phyloP scores from a whole-genome alignment of 2,888 invertebrate genomes.

The Sarcophaga rosellei region DNA sequence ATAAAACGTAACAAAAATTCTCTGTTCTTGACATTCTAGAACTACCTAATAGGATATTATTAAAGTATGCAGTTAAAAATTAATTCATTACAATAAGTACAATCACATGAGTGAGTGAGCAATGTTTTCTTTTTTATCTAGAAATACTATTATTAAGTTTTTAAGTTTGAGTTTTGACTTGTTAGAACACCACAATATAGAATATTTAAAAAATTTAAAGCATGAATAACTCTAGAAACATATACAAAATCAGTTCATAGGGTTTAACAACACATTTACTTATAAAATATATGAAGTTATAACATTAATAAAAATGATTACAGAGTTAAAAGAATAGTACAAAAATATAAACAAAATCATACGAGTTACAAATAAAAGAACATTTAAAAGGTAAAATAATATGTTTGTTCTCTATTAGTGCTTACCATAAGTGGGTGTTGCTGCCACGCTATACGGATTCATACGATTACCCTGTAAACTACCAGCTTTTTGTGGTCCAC shows the following conservation, averaged over 20 bases:
- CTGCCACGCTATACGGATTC: slow-evolving; percentile 83
- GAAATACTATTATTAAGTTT: slow-evolving; percentile 7
- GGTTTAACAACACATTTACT: slow-evolving; percentile 51
- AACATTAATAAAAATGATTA: slow-evolving; percentile 50
- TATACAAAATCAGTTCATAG: slow-evolving; percentile 9
- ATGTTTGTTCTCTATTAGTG: slow-evolving; percentile 45
- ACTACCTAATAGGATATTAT: not conserved
- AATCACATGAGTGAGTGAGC: not conserved
- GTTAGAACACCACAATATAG: slow-evolving; percentile 53
- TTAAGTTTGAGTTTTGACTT: not conserved
- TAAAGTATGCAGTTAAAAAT: too few relatives aligned
- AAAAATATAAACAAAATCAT: slow-evolving; percentile 26
- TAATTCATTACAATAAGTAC: not conserved
- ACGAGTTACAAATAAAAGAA: slow-evolving; percentile 40
- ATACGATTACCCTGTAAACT: slow-evolving; percentile 86
- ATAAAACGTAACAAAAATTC: not conserved
- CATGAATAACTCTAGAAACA: slow-evolving; percentile 1
- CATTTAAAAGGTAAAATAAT: not conserved
- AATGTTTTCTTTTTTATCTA: too few relatives aligned
- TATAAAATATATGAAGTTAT: slow-evolving; percentile 27
- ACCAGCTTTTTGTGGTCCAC: slow-evolving; percentile 90
- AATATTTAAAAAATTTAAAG: slow-evolving; percentile 37
- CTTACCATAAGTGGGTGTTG: slow-evolving; percentile 76
- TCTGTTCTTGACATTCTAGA: too few relatives aligned
- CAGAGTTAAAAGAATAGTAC: slow-evolving; percentile 42